Evolutionary conservation across 2,888 invertebrate genomes (phyloP).

Genomic region (Taphrorychus bicolor): DNA sequence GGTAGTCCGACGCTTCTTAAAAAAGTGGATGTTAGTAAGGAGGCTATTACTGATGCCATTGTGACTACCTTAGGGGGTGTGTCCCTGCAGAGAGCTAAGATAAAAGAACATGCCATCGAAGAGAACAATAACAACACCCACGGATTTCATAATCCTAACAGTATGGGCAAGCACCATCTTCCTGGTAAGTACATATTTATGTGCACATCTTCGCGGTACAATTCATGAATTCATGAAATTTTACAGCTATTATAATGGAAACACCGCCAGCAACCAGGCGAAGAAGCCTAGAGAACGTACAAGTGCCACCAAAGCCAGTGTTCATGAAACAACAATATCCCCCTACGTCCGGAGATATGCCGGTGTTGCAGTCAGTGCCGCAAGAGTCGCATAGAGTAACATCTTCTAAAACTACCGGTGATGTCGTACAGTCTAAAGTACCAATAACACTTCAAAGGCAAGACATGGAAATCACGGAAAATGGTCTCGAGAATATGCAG

Average conservation of each 20-base stretch:
- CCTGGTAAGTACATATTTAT: slow-evolving; percentile 16
- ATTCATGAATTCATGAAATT: neutral
- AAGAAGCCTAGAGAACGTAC: slow-evolving; percentile 16
- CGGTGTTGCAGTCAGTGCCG: neutral
- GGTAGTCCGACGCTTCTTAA: neutral
- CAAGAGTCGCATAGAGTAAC: neutral
- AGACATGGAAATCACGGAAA: too few relatives aligned
- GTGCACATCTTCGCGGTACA: neutral
- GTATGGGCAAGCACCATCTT: slow-evolving; percentile 30
- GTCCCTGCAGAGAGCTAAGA: slow-evolving; percentile 8
- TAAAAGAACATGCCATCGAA: neutral
- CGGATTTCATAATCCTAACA: slow-evolving; percentile 20
- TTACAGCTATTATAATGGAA: slow-evolving; percentile 31
- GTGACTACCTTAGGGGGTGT: slow-evolving; percentile 41
- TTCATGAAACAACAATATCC: neutral
- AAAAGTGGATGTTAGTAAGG: slow-evolving; percentile 23
- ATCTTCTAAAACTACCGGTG: neutral
- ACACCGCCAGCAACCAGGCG: slow-evolving; percentile 9
- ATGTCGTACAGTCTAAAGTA: too few relatives aligned
- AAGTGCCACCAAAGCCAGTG: neutral
- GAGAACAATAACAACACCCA: slow-evolving; percentile 31
- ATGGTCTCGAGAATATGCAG: too few relatives aligned
- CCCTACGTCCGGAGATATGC: neutral
- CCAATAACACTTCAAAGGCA: too few relatives aligned
- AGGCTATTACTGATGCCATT: slow-evolving; percentile 42